Evolutionary conservation across 2,797 vertebrate genomes (phyloP), one percentile per base, ranked within the genome.

Genomic region (Tinamus major): DNA sequence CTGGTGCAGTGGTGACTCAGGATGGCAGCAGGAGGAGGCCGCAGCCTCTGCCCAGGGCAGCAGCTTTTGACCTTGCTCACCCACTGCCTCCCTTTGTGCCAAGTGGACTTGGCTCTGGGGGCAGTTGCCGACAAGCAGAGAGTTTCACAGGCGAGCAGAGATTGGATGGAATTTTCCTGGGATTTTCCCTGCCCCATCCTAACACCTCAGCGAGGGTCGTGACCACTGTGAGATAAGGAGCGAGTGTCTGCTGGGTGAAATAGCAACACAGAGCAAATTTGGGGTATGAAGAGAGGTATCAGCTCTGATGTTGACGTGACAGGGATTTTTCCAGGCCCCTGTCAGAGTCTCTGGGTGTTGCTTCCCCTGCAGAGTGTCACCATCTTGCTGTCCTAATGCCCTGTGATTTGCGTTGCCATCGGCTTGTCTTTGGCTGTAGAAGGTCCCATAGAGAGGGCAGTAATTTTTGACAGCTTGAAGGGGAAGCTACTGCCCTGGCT

Each of bases 81-180:
- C 51, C 69, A 13, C 31, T 29, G 16, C 15, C 49, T 29, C 41
- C 7, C n/a, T 53, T 39, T 42, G 75, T 46, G 72, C 23, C 6
- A 31, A 24, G 35, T 56, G 13, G 81, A 51, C n/a, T 15, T 21
- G 0, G 0, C 26, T 15, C 71, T 42, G 68, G 1, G 2, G 39
- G 39, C 2, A 10, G 5, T 23, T 51, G 72, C 68, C 69, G n/a
- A 49, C 0, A 0, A 9, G 49, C 0, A 0, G 55, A 17, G 51
- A 48, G 29, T 63, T 55, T 55, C 69, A 3, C 1, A 0, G 26
- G 27, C 80, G 13, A 74, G 33, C 71, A 39, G 37, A 24, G 23
- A 21, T 42, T 18, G 4, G 29, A 31, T n/a, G 58, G 37, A 72
- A 14, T 48, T 82, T 56, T 63, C 56, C 64, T 77, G 42, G 31